Evolutionary conservation across 30 jellyfish, hydroid and myxozoan species (phyloP), one percentile per base, ranked within the genome.

Genomic region (Hydractinia echinata): DNA sequence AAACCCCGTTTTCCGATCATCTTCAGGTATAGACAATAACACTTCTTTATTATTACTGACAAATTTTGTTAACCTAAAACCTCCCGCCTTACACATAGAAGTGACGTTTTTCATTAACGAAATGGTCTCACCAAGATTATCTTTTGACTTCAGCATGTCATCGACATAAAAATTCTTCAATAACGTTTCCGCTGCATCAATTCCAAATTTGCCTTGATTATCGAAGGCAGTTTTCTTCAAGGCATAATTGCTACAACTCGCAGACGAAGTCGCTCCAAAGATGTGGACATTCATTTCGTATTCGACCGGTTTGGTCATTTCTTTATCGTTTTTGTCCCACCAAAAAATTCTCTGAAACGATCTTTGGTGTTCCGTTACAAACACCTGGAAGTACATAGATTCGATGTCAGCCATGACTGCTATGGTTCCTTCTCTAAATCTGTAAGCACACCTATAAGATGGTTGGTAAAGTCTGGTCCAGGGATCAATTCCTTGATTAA

Each of bases 381-480:
- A n/a, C 5, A 84, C 93, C 18, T 67, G 90, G 83, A 61, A 55
- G 83, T 74, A 76, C 89, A 76, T 84, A 51, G 81, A 51, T 52
- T 84, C 89, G 39, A 76, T 61, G 66, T 56, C 89, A 49, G 81
- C 82, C 62, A 79, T 60, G 8, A 66, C 53, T 56, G 51, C 7
- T 84, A 81, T 48, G 54, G 67, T 30, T 30, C 44, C 44, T 30
- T 30, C 44, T 30, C 44, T 30, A 30, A 30, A 30, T 30, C 44
- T 30, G 44, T 30, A 30, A 30, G 44, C 44, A 30, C 60, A 5
- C 89, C 81, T 54, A n/a, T 53, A 60, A 71, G 55, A 30, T 79
- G 66, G 64, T 81, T 81, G 76, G 73, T 53, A 53, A 81, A 54
- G 70, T 81, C 73, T 69, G 86, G 92, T 62, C 88, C 92, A 51